phyloP scores from a whole-genome alignment of 2,113 vertebrate species.

The Megaleporinus macrocephalus region DNA sequence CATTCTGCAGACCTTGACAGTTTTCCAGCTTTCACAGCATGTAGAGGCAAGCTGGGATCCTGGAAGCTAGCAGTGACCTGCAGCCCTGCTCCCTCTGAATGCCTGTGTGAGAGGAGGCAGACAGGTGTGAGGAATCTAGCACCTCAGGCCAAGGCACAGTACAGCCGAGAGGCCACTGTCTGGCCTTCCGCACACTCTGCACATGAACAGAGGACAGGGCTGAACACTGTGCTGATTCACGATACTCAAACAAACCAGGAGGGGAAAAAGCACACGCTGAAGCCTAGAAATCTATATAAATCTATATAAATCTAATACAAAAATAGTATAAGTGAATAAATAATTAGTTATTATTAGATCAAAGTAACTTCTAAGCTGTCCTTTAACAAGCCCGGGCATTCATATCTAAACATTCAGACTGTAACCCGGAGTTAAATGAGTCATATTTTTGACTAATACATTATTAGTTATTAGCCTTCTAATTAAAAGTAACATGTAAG shows the following conservation, averaged over 20 bases:
- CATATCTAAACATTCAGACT: not conserved
- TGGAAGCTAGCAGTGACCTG: slow-evolving; percentile 24
- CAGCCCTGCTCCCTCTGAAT: slow-evolving; percentile 45
- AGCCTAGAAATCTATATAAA: not conserved
- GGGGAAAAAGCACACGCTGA: not conserved
- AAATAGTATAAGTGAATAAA: not conserved
- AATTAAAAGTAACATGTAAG: too few relatives aligned
- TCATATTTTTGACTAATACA: too few relatives aligned
- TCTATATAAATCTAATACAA: not conserved
- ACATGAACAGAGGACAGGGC: slow-evolving; percentile 14
- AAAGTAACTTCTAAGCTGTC: not conserved
- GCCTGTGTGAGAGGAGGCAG: slow-evolving; percentile 18
- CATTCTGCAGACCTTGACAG: slow-evolving; percentile 59
- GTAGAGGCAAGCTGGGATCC: slow-evolving; percentile 62
- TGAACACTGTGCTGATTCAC: slow-evolving; percentile 25
- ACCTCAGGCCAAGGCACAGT: slow-evolving; percentile 46
- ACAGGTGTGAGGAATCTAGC: slow-evolving; percentile 60
- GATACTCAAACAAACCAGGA: not conserved
- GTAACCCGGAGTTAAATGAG: too few relatives aligned
- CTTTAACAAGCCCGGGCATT: not conserved
- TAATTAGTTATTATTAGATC: not conserved
- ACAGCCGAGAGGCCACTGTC: slow-evolving; percentile 11
- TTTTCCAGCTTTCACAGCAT: slow-evolving; percentile 54
- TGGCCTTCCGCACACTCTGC: slow-evolving; percentile 5
- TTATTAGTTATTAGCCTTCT: too few relatives aligned